Percentiles rank a stretch among this genome's conserved stretches.
Evolutionary conservation across 2,113 vertebrate species (phyloP).

Genomic region (Ptilorrhoa leucosticta): DNA sequence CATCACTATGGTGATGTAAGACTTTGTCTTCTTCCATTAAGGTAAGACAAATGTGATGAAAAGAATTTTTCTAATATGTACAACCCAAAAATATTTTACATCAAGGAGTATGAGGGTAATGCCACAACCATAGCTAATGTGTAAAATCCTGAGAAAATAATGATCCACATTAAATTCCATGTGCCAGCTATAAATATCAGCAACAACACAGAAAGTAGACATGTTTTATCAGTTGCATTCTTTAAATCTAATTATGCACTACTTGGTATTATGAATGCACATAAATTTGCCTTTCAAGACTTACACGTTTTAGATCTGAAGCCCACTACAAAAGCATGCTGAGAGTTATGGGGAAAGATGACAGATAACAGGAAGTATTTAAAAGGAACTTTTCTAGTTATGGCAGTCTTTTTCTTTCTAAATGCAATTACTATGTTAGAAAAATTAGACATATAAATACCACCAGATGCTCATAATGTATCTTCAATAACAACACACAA

Average conservation of each 20-base stretch:
- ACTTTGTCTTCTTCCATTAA: background rate
- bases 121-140: background rate
- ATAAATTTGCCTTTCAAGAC: conserved; percentile 24
- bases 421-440: background rate
- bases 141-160: conserved; percentile 29
- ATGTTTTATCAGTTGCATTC: conserved; percentile 1
- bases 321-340: background rate
- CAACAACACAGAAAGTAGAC: background rate
- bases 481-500: background rate
- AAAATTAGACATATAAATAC: background rate
- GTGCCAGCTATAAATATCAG: conserved; percentile 38
- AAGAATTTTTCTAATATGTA: background rate
- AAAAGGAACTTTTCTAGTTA: background rate
- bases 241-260: conserved; percentile 14
- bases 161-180: conserved; percentile 10
- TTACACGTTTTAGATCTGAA: background rate
- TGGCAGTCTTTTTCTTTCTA: background rate
- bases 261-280: conserved; percentile 21
- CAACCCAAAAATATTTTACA: conserved; percentile 1
- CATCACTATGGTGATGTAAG: background rate
- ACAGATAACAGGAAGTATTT: background rate
- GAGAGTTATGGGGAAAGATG: background rate
- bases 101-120: background rate
- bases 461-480: background rate
- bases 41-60: background rate